These are phyloP conservation scores for Drosophila ogumai DNA, from an alignment of 1,140 invertebrate genomes.

Conservation along the genomic window DNA sequence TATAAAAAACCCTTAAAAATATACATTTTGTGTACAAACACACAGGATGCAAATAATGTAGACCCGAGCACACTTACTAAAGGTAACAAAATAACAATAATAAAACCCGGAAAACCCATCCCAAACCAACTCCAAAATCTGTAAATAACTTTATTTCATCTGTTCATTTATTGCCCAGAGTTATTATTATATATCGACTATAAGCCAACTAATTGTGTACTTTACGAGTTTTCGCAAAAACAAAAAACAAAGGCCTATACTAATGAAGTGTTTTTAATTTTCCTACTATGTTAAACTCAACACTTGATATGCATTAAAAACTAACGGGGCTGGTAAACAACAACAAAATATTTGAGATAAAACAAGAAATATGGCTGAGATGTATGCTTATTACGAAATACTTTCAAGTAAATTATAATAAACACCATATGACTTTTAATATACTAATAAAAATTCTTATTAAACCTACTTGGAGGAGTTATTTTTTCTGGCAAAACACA, in stretches of 20 bases:
- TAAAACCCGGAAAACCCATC: constrained; percentile 9
- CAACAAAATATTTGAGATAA: constrained; percentile 38
- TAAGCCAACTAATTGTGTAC: constrained; percentile 57
- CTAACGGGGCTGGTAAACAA: constrained; percentile 37
- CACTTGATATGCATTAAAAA: constrained; percentile 47
- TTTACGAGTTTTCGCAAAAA: constrained; percentile 42
- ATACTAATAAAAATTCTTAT: constrained; percentile 80
- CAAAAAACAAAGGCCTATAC: constrained; percentile 33
- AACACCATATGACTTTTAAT: constrained; percentile 81
- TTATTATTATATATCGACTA: constrained; percentile 42
- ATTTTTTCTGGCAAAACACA: neutral
- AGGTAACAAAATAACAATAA: constrained; percentile 5
- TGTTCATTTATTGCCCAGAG: constrained; percentile 30
- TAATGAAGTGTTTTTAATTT: constrained; percentile 58
- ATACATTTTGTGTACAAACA: constrained; percentile 51
- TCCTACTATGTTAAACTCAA: constrained; percentile 66
- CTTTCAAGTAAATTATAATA: constrained; percentile 78
- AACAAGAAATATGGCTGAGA: constrained; percentile 48
- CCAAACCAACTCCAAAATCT: constrained; percentile 50
- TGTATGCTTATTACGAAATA: constrained; percentile 78
- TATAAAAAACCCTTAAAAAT: constrained; percentile 20
- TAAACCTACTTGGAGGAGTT: constrained; percentile 56
- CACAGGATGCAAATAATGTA: constrained; percentile 48
- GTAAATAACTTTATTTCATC: constrained; percentile 76
- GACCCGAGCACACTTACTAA: constrained; percentile 32